A percentile compares a stretch with the other conserved stretches of the same genome.
Conservation (phyloP, 2,888 invertebrate species). For the Epirrita christyi region DNA sequence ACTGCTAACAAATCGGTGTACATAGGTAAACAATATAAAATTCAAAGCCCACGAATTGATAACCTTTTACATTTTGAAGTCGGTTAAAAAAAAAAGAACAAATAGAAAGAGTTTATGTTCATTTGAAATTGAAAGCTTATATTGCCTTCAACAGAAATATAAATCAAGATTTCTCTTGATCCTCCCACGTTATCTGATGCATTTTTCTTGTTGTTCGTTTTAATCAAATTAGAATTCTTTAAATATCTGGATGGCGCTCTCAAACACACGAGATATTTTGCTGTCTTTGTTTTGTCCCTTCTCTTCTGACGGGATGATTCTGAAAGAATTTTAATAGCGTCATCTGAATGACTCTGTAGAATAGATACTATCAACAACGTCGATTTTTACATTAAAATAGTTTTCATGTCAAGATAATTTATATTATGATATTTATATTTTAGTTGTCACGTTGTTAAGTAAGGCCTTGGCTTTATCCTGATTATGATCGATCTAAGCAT, state of each 20-base stretch:
- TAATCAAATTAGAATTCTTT: conserved; percentile 70
- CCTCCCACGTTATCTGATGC: conserved; percentile 54
- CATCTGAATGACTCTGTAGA: background rate
- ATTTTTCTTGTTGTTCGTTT: conserved; percentile 49
- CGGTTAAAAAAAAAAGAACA: conserved; percentile 24
- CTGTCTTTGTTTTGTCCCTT: conserved; percentile 44
- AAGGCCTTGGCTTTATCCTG: conserved; percentile 26
- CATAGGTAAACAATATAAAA: no score
- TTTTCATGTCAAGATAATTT: conserved; percentile 25
- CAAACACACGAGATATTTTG: conserved; percentile 56
- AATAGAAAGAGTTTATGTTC: conserved; percentile 29
- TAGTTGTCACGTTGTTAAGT: conserved; percentile 8
- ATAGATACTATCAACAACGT: background rate
- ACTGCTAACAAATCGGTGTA: no score
- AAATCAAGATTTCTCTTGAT: conserved; percentile 47
- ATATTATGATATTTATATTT: no score
- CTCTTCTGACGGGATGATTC: conserved; percentile 24
- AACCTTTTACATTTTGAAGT: no score
- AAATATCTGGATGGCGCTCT: conserved; percentile 54
- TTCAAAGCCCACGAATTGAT: no score
- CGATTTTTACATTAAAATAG: conserved; percentile 1
- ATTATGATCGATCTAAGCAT: conserved; percentile 27
- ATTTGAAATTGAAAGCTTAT: conserved; percentile 34
- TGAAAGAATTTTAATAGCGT: background rate
- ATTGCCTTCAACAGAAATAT: conserved; percentile 41